Percentiles rank a stretch among this genome's conserved stretches.
phyloP scores from a whole-genome alignment of 2,113 vertebrate species.

The Cavia porcellus region DNA sequence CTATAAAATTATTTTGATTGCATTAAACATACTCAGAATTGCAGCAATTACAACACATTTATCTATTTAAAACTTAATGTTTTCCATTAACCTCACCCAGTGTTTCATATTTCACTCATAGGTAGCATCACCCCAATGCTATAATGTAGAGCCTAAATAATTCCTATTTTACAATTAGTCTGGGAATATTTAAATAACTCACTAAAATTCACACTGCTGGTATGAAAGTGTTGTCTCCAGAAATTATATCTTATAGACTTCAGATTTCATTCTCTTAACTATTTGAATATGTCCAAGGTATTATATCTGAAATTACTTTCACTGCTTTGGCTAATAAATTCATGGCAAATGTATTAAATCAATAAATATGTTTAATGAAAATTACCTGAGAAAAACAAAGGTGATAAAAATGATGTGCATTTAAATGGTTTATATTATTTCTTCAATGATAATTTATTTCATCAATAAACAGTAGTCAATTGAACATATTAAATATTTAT shows the following conservation, averaged over 20 bases:
- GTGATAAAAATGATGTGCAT: background rate
- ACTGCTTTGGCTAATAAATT: background rate
- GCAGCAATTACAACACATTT: background rate
- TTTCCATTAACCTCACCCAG: background rate
- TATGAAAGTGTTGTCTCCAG: background rate
- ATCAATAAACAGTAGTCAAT: background rate
- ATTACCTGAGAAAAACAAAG: background rate
- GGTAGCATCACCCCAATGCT: background rate
- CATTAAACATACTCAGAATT: background rate
- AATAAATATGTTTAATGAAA: background rate
- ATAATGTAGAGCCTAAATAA: background rate
- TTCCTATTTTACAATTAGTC: background rate
- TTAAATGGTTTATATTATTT: background rate
- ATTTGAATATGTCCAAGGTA: background rate
- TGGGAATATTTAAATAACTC: background rate
- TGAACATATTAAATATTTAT: background rate
- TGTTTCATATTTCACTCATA: background rate
- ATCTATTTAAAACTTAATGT: background rate
- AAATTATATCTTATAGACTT: background rate
- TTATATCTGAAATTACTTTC: background rate
- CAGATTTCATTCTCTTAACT: background rate
- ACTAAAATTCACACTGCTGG: background rate
- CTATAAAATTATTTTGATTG: background rate
- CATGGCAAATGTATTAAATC: background rate
- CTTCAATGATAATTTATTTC: background rate